These are phyloP conservation scores for Catharus minimus DNA, from an alignment of 2,113 vertebrate genomes.

Conservation along the genomic window DNA sequence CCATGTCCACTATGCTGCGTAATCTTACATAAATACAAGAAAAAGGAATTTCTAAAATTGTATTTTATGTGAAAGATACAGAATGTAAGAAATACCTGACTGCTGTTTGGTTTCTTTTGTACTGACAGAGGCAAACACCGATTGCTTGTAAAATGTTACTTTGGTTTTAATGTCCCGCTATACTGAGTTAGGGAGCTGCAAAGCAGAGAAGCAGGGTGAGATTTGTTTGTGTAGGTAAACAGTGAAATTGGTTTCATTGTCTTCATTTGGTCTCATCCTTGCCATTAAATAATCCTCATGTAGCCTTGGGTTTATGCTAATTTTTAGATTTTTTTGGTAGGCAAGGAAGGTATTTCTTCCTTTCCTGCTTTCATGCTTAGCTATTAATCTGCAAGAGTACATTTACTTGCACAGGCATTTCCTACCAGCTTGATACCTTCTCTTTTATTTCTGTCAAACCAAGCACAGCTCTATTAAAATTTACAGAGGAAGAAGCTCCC, in stretches of 20 bases:
- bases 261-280: not conserved
- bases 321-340: not conserved
- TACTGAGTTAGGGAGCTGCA: not conserved
- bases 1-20: rapidly evolving
- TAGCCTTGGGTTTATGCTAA: not conserved
- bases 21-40: rapidly evolving
- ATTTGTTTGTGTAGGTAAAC: not conserved
- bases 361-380: not conserved
- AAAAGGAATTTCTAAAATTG: too few relatives aligned
- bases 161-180: not conserved
- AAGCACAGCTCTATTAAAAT: not conserved
- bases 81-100: not conserved
- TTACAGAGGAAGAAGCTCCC: not conserved
- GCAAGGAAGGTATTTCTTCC: not conserved
- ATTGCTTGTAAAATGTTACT: not conserved
- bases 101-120: not conserved
- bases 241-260: not conserved
- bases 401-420: not conserved
- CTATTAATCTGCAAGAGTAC: not conserved
- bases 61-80: not conserved
- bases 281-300: not conserved
- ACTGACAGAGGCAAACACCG: not conserved
- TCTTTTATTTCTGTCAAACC: not conserved
- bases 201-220: not conserved
- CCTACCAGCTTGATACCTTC: not conserved